Evolutionary conservation across 2,888 invertebrate genomes (phyloP).

Genomic region (Schizotus pectinicornis): DNA sequence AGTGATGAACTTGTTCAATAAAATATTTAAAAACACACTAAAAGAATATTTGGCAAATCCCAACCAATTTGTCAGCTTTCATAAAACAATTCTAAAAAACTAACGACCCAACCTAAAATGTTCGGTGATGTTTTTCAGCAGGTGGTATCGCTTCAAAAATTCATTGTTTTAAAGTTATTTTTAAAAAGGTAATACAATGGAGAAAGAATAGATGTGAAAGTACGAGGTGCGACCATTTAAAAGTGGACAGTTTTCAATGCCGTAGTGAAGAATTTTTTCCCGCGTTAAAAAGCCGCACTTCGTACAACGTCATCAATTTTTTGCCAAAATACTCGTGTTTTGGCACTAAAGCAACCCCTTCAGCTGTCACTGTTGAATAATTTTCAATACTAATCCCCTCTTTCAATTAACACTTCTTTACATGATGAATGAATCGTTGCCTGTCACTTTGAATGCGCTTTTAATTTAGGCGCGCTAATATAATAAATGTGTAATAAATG

Average conservation of each 20-base stretch:
- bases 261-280: too few relatives aligned
- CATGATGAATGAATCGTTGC: constrained; percentile 32
- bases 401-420: constrained; percentile 36
- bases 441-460: constrained; percentile 13
- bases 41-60: constrained; percentile 32
- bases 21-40: constrained; percentile 32
- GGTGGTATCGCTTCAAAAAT: constrained; percentile 13
- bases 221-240: too few relatives aligned
- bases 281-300: too few relatives aligned
- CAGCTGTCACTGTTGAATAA: too few relatives aligned
- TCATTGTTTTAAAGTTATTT: constrained; percentile 21
- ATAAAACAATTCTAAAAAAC: constrained; percentile 18
- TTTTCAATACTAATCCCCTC: constrained; percentile 18
- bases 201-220: too few relatives aligned
- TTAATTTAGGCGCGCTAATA: constrained; percentile 12
- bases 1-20: constrained; percentile 24
- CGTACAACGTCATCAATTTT: too few relatives aligned
- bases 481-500: constrained; percentile 24
- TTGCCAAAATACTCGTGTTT: constrained; percentile 25
- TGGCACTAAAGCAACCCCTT: constrained; percentile 32
- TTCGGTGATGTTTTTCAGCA: constrained; percentile 17
- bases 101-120: constrained; percentile 19
- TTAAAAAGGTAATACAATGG: background rate
- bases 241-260: too few relatives aligned
- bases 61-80: constrained; percentile 29